phyloP scores from a whole-genome alignment of 2,888 invertebrate species.

The Hipparchia sbordonii region DNA sequence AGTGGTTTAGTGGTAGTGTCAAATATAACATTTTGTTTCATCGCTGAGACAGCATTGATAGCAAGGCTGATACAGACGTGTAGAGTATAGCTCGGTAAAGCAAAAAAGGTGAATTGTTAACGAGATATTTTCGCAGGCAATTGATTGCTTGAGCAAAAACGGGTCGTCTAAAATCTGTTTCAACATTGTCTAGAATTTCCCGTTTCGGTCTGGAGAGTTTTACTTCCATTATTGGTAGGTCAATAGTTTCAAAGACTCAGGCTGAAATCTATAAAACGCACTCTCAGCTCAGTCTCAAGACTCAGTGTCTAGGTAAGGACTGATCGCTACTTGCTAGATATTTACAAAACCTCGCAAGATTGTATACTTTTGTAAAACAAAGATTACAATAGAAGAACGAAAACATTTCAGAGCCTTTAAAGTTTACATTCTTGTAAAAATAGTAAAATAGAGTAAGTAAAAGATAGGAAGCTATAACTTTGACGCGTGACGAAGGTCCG shows the following conservation, averaged over 20 bases:
- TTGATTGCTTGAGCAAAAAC: constrained; percentile 32
- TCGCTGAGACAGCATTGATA: not conserved
- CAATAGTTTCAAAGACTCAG: constrained; percentile 1
- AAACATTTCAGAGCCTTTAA: too few species aligned
- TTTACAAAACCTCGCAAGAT: too few species aligned
- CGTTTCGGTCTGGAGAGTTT: constrained; percentile 27
- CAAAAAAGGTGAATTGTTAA: constrained; percentile 11
- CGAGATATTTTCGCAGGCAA: constrained; percentile 29
- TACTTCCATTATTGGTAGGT: constrained; percentile 6
- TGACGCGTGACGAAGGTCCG: constrained; percentile 42
- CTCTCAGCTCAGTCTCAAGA: too few species aligned
- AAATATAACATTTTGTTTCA: not conserved
- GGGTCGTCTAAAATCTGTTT: constrained; percentile 33
- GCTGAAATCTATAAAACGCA: too few species aligned
- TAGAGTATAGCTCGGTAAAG: not conserved
- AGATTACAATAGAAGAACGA: too few species aligned
- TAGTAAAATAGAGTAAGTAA: not conserved
- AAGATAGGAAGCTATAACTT: not conserved
- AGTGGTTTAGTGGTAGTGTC: too few species aligned
- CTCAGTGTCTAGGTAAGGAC: too few species aligned
- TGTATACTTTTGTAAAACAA: too few species aligned
- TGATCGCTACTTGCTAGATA: too few species aligned
- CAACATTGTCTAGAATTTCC: constrained; percentile 30
- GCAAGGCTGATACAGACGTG: not conserved
- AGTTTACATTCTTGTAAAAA: too few species aligned